Evolutionary conservation across 2,113 vertebrate species (phyloP), one percentile per base, ranked within the genome.

Genomic region (Ictalurus punctatus): DNA sequence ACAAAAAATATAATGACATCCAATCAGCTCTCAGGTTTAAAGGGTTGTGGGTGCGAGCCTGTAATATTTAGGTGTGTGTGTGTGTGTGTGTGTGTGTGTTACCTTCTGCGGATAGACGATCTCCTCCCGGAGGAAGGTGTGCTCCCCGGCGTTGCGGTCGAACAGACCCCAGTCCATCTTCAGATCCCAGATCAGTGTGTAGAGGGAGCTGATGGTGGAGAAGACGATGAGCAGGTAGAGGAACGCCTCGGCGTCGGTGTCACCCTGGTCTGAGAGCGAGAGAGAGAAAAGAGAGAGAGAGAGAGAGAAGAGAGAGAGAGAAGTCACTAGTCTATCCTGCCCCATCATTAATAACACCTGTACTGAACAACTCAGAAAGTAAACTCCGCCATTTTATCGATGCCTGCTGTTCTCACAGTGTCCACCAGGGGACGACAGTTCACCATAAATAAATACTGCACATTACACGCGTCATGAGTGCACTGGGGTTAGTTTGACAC

Each of bases 81-180:
- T 58, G 52, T 73, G 44, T 80, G 40, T 8, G 6, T 27, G 59
- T 25, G n/a, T 16, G 25, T 73, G 79, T 78, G 94, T 76, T 92
- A 99, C 98, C 96, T 99, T 99, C 90, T 99, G 98, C 37, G 98
- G 98, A 91, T 99, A 99, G 91, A 99, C 98, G 23, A 99, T 99
- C 93, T 99, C 98, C 94, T 99, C 98, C 84, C 98, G 95, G 90
- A 99, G 97, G 93, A 99, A 99, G 89, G 97, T 98, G 92, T 99
- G 98, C 93, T 99, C 98, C 90, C 98, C 98, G 16, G 98, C 98
- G 40, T 97, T 97, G 52, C 96, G 97, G 94, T 99, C 98, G 91
- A 99, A 99, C 93, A 99, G 96, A 83, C 98, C 98, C 98, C 98
- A 99, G 94, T 99, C 98, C 98, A 99, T 99, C 92, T 98, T 98